Percentiles rank a stretch among this genome's conserved stretches.
Conservation (phyloP, 53 echinoderm and acorn worm genomes). For the Hippasteria phrygiana region DNA sequence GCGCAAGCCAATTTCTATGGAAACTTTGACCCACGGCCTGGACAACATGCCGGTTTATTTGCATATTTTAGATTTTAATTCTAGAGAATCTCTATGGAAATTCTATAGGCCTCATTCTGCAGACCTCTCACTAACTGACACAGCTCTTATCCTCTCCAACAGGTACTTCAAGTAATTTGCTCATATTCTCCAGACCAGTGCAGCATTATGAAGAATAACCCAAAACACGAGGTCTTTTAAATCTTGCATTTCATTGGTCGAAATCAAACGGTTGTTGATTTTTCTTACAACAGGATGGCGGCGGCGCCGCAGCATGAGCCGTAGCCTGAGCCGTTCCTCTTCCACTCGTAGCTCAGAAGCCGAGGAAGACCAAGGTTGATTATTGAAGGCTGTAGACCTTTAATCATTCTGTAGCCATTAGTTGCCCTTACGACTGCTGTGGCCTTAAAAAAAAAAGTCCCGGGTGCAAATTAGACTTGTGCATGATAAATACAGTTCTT, state of each 20-base stretch:
- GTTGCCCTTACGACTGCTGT: too few species aligned
- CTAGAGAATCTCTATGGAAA: too few species aligned
- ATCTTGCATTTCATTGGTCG: neutral
- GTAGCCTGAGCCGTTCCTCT: neutral
- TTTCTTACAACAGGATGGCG: neutral
- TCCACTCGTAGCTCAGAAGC: conserved; percentile 53
- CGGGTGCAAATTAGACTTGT: neutral
- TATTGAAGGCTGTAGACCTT: too few species aligned
- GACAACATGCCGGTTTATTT: too few species aligned
- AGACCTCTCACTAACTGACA: too few species aligned
- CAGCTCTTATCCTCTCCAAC: neutral
- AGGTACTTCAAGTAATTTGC: neutral
- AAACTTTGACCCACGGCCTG: too few species aligned
- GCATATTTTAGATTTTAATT: too few species aligned
- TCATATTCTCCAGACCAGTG: neutral
- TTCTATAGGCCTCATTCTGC: too few species aligned
- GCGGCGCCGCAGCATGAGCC: conserved; percentile 14
- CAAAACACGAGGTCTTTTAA: too few species aligned
- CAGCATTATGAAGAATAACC: too few species aligned
- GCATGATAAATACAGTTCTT: neutral
- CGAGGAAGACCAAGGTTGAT: conserved; percentile 44
- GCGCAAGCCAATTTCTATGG: too few species aligned
- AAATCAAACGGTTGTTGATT: neutral
- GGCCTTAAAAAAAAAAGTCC: neutral
- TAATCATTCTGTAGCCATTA: too few species aligned